These are phyloP conservation scores for Hemistola chrysoprasaria DNA, from an alignment of 2,888 invertebrate species.

Conservation along the genomic window DNA sequence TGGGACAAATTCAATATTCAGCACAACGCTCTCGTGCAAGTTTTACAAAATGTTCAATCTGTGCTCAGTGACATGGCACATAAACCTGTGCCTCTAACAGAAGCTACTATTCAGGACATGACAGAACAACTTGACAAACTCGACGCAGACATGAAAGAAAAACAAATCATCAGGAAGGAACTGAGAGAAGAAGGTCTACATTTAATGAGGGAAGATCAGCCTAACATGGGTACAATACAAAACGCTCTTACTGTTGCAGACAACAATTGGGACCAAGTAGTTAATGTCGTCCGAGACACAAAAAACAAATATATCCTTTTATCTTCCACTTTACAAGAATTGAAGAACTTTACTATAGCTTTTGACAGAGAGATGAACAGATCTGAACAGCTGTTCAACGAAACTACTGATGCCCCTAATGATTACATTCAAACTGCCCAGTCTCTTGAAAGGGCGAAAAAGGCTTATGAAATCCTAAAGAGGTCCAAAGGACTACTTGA, in stretches of 20 bases:
- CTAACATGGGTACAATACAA: constrained; percentile 90
- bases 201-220: constrained; percentile 91
- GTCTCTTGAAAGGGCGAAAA: constrained; percentile 88
- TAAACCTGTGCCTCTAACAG: constrained; percentile 68
- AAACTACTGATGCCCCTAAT: constrained; percentile 85
- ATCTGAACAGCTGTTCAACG: constrained; percentile 84
- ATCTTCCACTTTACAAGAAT: constrained; percentile 87
- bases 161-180: constrained; percentile 85
- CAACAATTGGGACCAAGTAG: constrained; percentile 90
- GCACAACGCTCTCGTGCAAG: constrained; percentile 86
- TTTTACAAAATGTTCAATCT: constrained; percentile 83
- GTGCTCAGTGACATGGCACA: constrained; percentile 82
- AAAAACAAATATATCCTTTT: constrained; percentile 88
- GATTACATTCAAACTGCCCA: constrained; percentile 88
- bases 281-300: constrained; percentile 87
- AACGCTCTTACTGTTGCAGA: constrained; percentile 90
- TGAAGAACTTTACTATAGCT: constrained; percentile 87
- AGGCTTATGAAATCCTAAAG: constrained; percentile 87
- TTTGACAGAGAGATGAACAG: constrained; percentile 87
- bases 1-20: constrained; percentile 90
- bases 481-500: constrained; percentile 89
- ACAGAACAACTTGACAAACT: constrained; percentile 78
- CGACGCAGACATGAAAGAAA: constrained; percentile 81
- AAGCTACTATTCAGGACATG: constrained; percentile 72
- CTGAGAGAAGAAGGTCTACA: constrained; percentile 90